These are phyloP conservation scores for Colletes collaris DNA, from an alignment of 2,888 invertebrate species.

Conservation along the genomic window DNA sequence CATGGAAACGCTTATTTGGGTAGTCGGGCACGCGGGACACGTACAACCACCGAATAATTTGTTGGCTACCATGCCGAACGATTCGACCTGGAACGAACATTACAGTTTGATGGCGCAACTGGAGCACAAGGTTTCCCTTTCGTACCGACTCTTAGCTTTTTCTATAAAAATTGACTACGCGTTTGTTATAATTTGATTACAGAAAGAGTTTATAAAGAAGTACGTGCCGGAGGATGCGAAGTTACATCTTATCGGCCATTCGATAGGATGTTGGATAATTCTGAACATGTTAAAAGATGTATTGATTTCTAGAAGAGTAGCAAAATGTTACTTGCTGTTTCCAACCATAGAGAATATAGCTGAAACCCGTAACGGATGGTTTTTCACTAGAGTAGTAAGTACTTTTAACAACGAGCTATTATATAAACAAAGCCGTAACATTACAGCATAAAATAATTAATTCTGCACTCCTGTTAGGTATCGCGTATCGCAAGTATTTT, in stretches of 20 bases:
- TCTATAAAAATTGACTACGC: constrained; percentile 85
- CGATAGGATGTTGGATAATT: constrained; percentile 94
- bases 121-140: constrained; percentile 87
- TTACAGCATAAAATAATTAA: neutral
- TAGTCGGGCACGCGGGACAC: constrained; percentile 93
- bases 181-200: constrained; percentile 67
- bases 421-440: neutral
- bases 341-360: constrained; percentile 95
- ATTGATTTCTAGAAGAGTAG: constrained; percentile 84
- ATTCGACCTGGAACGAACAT: constrained; percentile 79
- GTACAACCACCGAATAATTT: constrained; percentile 86
- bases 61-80: constrained; percentile 79
- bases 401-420: neutral
- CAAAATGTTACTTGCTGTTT: constrained; percentile 90
- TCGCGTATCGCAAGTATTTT: constrained; percentile 83
- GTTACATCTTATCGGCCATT: constrained; percentile 94
- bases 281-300: constrained; percentile 88
- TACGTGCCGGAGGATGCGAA: constrained; percentile 89
- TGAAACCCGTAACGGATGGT: constrained; percentile 88
- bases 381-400: constrained; percentile 87
- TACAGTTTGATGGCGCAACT: constrained; percentile 92
- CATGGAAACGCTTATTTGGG: constrained; percentile 89
- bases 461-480: constrained; percentile 75
- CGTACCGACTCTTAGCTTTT: constrained; percentile 61
- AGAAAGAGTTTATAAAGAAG: constrained; percentile 88